Conservation (phyloP, 2,113 vertebrate species). For the Oryzias curvinotus region DNA sequence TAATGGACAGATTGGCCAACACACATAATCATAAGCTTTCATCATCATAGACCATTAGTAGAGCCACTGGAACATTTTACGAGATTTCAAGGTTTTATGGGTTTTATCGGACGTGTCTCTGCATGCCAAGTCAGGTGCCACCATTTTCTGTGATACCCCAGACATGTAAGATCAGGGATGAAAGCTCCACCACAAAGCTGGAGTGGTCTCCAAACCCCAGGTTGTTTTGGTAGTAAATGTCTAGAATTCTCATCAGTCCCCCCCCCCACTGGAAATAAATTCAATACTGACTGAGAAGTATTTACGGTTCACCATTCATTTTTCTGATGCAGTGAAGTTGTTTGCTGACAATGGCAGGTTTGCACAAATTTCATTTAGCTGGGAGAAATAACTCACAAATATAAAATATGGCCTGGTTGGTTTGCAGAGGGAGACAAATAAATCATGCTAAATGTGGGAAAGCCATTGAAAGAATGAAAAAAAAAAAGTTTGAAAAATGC, state of each 20-base stretch:
- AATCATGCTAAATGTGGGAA: slow-evolving; percentile 14
- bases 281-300: slow-evolving; percentile 56
- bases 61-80: no score
- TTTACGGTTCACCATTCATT: slow-evolving; percentile 49
- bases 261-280: slow-evolving; percentile 63
- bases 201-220: slow-evolving; percentile 78
- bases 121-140: neutral
- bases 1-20: slow-evolving; percentile 3
- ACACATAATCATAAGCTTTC: neutral
- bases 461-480: slow-evolving; percentile 18
- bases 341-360: slow-evolving; percentile 57
- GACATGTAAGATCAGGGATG: no score
- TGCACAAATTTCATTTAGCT: slow-evolving; percentile 69
- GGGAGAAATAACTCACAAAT: slow-evolving; percentile 6
- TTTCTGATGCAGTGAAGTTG: slow-evolving; percentile 46
- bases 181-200: neutral
- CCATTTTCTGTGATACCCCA: neutral
- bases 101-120: neutral
- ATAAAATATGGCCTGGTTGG: slow-evolving; percentile 1
- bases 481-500: neutral
- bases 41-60: no score
- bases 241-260: slow-evolving; percentile 49
- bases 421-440: slow-evolving; percentile 4
- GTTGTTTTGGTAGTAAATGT: slow-evolving; percentile 49
- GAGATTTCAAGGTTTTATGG: no score